Conservation (phyloP, 2,113 vertebrate species). For the Danionella cerebrum region DNA sequence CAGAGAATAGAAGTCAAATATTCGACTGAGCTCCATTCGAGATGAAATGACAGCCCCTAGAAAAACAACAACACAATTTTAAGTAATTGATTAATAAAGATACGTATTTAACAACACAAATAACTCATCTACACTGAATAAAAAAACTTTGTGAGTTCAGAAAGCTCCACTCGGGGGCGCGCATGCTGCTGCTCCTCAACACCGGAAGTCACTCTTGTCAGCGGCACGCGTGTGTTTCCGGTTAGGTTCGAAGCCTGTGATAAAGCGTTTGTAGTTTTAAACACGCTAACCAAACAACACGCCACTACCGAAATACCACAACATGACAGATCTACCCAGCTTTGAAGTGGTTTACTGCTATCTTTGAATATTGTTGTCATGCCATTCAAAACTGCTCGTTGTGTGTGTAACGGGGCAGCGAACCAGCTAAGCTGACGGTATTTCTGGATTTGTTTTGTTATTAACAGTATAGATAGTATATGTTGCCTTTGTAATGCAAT, state of each 20-base stretch:
- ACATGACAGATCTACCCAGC: neutral
- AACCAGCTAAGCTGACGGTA: neutral
- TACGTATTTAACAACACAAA: too few relatives aligned
- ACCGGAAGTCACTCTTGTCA: constrained; percentile 20
- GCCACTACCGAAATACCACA: neutral
- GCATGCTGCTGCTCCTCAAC: neutral
- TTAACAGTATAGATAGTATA: too few relatives aligned
- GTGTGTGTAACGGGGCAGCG: neutral
- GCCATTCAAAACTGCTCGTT: neutral
- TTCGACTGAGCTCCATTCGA: too few relatives aligned
- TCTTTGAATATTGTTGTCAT: too few relatives aligned
- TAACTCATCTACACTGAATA: too few relatives aligned
- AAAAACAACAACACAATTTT: too few relatives aligned
- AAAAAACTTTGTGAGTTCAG: neutral
- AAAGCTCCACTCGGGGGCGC: neutral
- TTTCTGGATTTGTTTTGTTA: neutral
- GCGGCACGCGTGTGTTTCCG: neutral
- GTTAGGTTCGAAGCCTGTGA: neutral
- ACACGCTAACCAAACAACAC: neutral
- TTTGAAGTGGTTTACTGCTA: too few relatives aligned
- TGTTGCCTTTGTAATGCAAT: too few relatives aligned
- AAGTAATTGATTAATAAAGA: too few relatives aligned
- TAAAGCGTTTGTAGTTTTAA: neutral
- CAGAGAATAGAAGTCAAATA: too few relatives aligned
- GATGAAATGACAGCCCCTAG: too few relatives aligned